phyloP scores from a whole-genome alignment of 1,140 invertebrate genomes.

The Bombus waltoni region DNA sequence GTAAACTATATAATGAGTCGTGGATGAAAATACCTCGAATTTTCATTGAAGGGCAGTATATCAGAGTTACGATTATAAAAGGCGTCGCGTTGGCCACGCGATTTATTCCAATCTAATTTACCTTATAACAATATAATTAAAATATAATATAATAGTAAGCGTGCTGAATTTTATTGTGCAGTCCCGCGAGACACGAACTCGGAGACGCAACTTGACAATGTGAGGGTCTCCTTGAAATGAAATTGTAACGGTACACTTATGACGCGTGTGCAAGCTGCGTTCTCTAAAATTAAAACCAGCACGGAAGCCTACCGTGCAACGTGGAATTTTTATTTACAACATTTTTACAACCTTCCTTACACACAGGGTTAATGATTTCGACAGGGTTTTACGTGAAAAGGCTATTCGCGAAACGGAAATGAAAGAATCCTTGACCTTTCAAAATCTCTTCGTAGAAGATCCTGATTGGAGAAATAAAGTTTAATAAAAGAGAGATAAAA shows the following conservation, averaged over 20 bases:
- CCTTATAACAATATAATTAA: slow-evolving; percentile 64
- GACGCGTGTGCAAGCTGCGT: slow-evolving; percentile 11
- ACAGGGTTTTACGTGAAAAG: neutral
- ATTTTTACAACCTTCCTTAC: slow-evolving; percentile 27
- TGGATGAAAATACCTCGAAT: neutral
- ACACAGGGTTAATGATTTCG: neutral
- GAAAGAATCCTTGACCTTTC: neutral
- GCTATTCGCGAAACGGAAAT: neutral
- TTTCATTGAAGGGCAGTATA: neutral
- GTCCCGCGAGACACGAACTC: slow-evolving; percentile 27
- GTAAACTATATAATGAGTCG: neutral
- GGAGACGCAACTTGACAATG: slow-evolving; percentile 36
- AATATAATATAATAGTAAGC: slow-evolving; percentile 31
- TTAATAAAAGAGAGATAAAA: too few relatives aligned
- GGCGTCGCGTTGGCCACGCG: neutral
- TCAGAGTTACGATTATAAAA: slow-evolving; percentile 3
- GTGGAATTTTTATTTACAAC: slow-evolving; percentile 62
- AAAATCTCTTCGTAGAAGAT: too few relatives aligned
- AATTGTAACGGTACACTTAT: neutral
- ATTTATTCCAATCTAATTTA: slow-evolving; percentile 63
- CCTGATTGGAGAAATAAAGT: too few relatives aligned
- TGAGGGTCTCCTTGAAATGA: slow-evolving; percentile 15
- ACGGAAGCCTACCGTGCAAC: slow-evolving; percentile 19
- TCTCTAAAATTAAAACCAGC: slow-evolving; percentile 25
- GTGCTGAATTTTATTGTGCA: slow-evolving; percentile 51